Evolutionary conservation across 2,113 vertebrate genomes (phyloP).

Genomic region (Mesoclemmys tuberculata): DNA sequence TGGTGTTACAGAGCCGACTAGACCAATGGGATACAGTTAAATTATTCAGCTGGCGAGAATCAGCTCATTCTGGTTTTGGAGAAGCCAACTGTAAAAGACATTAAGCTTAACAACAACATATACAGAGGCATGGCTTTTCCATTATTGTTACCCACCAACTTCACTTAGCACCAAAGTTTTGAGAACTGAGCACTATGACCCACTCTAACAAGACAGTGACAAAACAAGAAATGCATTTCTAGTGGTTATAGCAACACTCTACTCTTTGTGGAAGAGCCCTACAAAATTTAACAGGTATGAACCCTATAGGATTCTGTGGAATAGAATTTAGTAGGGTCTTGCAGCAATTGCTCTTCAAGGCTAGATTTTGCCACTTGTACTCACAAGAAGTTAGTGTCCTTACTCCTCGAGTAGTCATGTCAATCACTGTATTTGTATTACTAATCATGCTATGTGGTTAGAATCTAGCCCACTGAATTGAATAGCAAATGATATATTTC

Average conservation of each 20-base stretch:
- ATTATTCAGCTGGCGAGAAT: background rate
- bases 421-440: background rate
- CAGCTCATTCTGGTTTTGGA: background rate
- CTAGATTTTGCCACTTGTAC: background rate
- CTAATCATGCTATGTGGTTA: background rate
- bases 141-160: background rate
- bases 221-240: background rate
- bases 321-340: background rate
- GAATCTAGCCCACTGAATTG: background rate
- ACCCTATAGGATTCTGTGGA: accelerated
- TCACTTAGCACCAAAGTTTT: background rate
- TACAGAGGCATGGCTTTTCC: background rate
- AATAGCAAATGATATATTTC: background rate
- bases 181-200: background rate
- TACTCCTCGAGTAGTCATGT: background rate
- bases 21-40: background rate
- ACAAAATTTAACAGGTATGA: background rate
- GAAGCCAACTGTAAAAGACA: background rate
- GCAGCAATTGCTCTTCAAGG: background rate
- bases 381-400: background rate
- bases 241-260: background rate
- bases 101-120: background rate
- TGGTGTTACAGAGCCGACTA: background rate
- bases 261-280: accelerated
- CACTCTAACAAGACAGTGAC: background rate